Evolutionary conservation across 2,113 vertebrate genomes (phyloP).

Genomic region (Onychorhynchus coronatus): DNA sequence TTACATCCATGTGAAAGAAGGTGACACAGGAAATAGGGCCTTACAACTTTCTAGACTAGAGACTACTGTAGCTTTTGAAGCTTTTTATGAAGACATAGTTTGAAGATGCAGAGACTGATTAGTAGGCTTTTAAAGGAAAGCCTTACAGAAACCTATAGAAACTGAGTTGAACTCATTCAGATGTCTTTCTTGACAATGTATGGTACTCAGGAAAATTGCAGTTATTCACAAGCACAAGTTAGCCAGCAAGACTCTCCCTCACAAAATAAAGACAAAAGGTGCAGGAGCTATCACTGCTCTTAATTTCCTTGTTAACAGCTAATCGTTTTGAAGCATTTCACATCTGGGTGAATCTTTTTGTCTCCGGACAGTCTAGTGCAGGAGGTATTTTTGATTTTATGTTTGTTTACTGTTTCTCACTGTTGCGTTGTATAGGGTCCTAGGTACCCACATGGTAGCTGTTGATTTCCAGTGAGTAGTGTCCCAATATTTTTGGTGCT

Average conservation of each 20-base stretch:
- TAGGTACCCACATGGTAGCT: neutral
- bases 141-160: neutral
- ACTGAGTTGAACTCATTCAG: neutral
- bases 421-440: neutral
- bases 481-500: neutral
- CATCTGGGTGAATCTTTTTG: neutral
- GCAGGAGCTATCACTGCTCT: neutral
- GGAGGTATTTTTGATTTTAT: neutral
- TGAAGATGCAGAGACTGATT: neutral
- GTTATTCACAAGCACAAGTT: neutral
- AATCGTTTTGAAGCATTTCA: neutral
- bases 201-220: neutral
- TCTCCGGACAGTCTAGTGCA: neutral
- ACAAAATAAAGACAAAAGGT: neutral
- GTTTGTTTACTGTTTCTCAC: neutral
- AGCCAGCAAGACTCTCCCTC: neutral
- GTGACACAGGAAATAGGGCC: neutral
- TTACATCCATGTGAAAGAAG: neutral
- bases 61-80: neutral
- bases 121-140: neutral
- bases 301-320: neutral
- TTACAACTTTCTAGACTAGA: neutral
- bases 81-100: neutral
- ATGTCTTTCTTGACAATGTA: neutral
- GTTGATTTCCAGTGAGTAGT: neutral